A percentile compares a stretch with the other conserved stretches of the same genome.
Evolutionary conservation across 2,888 invertebrate genomes (phyloP).

Genomic region (Diloba caeruleocephala): DNA sequence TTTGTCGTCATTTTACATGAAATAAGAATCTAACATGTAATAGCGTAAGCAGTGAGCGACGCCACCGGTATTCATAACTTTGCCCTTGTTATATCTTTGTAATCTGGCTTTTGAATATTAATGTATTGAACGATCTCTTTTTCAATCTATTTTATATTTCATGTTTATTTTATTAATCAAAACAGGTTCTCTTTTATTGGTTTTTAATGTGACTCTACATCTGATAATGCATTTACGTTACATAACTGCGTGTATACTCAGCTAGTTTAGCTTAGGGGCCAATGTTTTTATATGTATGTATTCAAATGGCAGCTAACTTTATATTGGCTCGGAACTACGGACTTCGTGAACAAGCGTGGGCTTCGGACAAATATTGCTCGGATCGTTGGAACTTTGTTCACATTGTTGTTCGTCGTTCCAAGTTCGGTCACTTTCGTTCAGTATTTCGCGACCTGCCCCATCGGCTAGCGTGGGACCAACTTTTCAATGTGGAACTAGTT

Average conservation of each 20-base stretch:
- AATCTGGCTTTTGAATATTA: slow-evolving; percentile 57
- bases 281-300: slow-evolving; percentile 40
- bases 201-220: slow-evolving; percentile 10
- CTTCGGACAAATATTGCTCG: slow-evolving; percentile 73
- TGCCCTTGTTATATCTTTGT: slow-evolving; percentile 45
- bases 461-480: slow-evolving; percentile 61
- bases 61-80: slow-evolving; percentile 61
- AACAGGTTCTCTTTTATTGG: slow-evolving; percentile 19
- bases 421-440: slow-evolving; percentile 78
- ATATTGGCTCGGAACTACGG: slow-evolving; percentile 70
- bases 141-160: slow-evolving; percentile 17
- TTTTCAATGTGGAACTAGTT: slow-evolving; percentile 76
- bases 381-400: slow-evolving; percentile 73
- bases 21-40: slow-evolving; percentile 62
- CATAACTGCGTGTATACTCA: slow-evolving; percentile 34
- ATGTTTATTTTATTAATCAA: slow-evolving; percentile 19
- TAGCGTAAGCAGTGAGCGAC: slow-evolving; percentile 58
- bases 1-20: slow-evolving; percentile 69
- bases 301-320: slow-evolving; percentile 63
- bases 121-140: slow-evolving; percentile 37
- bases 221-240: slow-evolving; percentile 22
- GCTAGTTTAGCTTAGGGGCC: slow-evolving; percentile 25
- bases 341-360: slow-evolving; percentile 64
- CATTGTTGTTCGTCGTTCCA: slow-evolving; percentile 73
- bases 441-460: slow-evolving; percentile 63